Percentiles rank a stretch among this genome's conserved stretches.
These are phyloP conservation scores for Thymelicus lineola DNA, from an alignment of 2,888 invertebrate species.

Conservation along the genomic window DNA sequence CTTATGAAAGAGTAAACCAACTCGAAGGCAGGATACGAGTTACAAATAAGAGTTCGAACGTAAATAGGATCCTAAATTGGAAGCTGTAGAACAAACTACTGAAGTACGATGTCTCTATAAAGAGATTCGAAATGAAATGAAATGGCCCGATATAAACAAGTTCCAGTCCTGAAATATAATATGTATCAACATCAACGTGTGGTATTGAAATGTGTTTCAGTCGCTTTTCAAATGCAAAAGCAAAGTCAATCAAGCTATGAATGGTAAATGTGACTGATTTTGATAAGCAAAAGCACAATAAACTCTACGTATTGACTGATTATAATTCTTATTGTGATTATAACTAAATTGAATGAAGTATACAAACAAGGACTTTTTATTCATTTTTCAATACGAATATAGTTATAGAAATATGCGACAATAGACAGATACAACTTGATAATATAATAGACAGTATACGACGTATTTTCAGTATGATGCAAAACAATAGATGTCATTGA, in stretches of 20 bases:
- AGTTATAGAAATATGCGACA: neutral
- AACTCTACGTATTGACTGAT: neutral
- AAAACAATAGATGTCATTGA: slow-evolving; percentile 8
- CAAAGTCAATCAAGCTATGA: slow-evolving; percentile 13
- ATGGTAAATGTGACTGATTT: slow-evolving; percentile 7
- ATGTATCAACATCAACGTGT: too few relatives aligned
- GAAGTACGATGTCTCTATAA: too few relatives aligned
- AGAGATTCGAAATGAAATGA: too few relatives aligned
- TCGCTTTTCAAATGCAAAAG: neutral
- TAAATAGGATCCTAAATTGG: neutral
- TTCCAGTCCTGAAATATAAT: too few relatives aligned
- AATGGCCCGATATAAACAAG: too few relatives aligned
- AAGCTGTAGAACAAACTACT: neutral
- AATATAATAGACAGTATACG: neutral
- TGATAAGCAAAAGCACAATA: slow-evolving; percentile 12
- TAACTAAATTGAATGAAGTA: too few relatives aligned
- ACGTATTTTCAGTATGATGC: slow-evolving; percentile 8
- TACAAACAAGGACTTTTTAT: neutral
- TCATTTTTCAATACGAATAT: neutral
- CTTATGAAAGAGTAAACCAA: too few relatives aligned
- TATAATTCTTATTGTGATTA: too few relatives aligned
- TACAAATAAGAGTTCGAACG: neutral
- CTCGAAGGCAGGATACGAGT: too few relatives aligned
- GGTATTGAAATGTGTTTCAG: too few relatives aligned
- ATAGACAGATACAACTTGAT: too few relatives aligned